Evolutionary conservation across 2,888 invertebrate species (phyloP).

Genomic region (Cactoblastis cactorum): DNA sequence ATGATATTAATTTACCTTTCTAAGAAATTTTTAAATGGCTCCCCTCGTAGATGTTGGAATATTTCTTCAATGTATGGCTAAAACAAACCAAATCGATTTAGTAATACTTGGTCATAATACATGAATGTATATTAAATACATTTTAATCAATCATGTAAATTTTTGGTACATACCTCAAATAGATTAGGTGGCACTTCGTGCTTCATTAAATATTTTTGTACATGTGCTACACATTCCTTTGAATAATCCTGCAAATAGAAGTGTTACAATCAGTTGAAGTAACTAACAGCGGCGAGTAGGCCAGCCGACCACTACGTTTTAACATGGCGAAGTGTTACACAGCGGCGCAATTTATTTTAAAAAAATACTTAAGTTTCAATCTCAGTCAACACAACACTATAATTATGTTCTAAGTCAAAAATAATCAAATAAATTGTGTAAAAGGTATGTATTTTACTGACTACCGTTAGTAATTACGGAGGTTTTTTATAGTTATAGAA

Average conservation of each 20-base stretch:
- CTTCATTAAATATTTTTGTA: slow-evolving; percentile 98
- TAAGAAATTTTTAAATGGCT: slow-evolving; percentile 98
- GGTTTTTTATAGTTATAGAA: too few species aligned
- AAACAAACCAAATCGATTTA: slow-evolving; percentile 47
- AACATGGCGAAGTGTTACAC: slow-evolving; percentile 1
- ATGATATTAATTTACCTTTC: slow-evolving; percentile 87
- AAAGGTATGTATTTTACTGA: too few species aligned
- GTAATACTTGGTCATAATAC: not conserved
- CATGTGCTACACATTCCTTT: slow-evolving; percentile 97
- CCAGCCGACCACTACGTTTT: slow-evolving; percentile 1
- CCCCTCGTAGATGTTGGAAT: slow-evolving; percentile 97
- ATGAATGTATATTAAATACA: not conserved
- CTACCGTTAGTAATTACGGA: too few species aligned
- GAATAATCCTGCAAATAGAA: slow-evolving; percentile 94
- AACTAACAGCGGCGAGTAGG: not conserved
- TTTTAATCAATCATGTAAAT: slow-evolving; percentile 1
- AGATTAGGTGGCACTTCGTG: slow-evolving; percentile 98
- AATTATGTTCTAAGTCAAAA: not conserved
- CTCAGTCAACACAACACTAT: not conserved
- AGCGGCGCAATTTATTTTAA: slow-evolving; percentile 2
- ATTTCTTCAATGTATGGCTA: slow-evolving; percentile 99
- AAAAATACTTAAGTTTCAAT: slow-evolving; percentile 1
- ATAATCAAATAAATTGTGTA: not conserved
- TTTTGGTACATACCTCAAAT: slow-evolving; percentile 89
- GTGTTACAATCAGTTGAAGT: slow-evolving; percentile 12